A percentile compares a stretch with the other conserved stretches of the same genome.
phyloP scores from a whole-genome alignment of 1,140 invertebrate genomes.

The Papilio helenus region DNA sequence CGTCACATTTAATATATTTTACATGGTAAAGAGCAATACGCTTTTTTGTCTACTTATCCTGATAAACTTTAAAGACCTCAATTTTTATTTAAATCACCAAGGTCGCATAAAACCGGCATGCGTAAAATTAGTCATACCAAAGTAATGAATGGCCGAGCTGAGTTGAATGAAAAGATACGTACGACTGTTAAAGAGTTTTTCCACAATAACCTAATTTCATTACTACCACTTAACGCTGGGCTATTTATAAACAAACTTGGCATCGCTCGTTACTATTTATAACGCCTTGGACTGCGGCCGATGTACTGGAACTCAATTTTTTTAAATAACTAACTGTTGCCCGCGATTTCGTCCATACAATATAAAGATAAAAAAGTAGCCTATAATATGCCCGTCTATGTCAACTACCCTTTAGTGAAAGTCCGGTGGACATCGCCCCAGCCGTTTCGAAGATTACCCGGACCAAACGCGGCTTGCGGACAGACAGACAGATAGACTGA shows the following conservation, averaged over 20 bases:
- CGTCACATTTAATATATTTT: too few relatives aligned
- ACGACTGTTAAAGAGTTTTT: conserved; percentile 3
- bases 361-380: too few relatives aligned
- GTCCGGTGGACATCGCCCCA: too few relatives aligned
- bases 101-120: not conserved
- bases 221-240: not conserved
- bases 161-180: conserved; percentile 18
- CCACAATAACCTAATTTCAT: conserved; percentile 25
- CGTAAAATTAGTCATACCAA: not conserved
- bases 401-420: too few relatives aligned
- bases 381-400: too few relatives aligned
- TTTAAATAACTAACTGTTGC: conserved; percentile 8
- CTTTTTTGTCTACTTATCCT: conserved; percentile 5
- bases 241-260: conserved; percentile 30
- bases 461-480: too few relatives aligned
- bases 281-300: not conserved
- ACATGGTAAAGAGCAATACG: too few relatives aligned
- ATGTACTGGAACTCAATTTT: conserved; percentile 21
- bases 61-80: not conserved
- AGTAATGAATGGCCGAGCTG: not conserved
- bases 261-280: conserved; percentile 34
- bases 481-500: too few relatives aligned
- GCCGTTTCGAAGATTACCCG: too few relatives aligned
- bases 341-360: too few relatives aligned
- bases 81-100: not conserved